Conservation (phyloP, 2,888 invertebrate genomes). For the Ichneumoninae sp. region DNA sequence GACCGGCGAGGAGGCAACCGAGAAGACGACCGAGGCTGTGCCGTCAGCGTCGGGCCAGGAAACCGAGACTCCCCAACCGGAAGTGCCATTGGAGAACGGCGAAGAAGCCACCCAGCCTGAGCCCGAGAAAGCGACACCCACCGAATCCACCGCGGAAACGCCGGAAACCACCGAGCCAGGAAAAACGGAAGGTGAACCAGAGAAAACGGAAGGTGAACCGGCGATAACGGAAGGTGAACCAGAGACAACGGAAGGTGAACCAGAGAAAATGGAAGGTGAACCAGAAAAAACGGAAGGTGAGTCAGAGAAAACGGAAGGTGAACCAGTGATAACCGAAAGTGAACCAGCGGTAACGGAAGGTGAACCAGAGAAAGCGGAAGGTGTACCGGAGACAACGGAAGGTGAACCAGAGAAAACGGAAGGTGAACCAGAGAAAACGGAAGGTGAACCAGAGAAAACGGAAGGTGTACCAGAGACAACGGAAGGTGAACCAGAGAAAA, state of each 20-base stretch:
- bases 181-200: slow-evolving; percentile 8
- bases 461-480: background rate
- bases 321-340: no score
- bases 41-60: slow-evolving; percentile 12
- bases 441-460: background rate
- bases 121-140: slow-evolving; percentile 37
- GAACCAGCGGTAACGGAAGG: slow-evolving; percentile 24
- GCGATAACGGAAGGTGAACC: no score
- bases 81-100: slow-evolving; percentile 38
- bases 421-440: no score
- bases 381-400: no score
- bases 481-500: slow-evolving; percentile 14
- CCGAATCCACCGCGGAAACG: slow-evolving; percentile 41
- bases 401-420: background rate
- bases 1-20: slow-evolving; percentile 13
- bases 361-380: no score
- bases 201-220: no score
- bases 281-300: no score
- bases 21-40: slow-evolving; percentile 56
- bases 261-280: no score
- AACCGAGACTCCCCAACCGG: slow-evolving; percentile 47
- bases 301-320: no score
- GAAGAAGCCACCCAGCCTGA: slow-evolving; percentile 61
- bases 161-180: slow-evolving; percentile 54
- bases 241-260: no score